Conservation (phyloP, 1,140 invertebrate species). For the Drosophila suzukii region DNA sequence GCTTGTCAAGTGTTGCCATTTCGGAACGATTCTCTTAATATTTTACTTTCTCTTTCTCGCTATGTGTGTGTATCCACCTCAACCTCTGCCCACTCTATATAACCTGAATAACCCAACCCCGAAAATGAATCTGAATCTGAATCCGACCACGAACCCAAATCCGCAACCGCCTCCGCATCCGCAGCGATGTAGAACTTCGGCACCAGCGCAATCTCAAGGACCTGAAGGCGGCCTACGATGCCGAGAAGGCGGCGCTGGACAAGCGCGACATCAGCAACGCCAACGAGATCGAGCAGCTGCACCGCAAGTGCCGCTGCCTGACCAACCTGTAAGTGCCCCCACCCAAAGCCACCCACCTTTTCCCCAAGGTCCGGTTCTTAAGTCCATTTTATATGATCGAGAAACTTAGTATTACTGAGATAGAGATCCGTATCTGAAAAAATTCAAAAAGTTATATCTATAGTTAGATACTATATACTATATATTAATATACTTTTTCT, state of each 20-base stretch:
- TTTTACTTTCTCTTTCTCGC: slow-evolving; percentile 42
- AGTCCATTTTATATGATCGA: background rate
- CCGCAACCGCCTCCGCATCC: slow-evolving; percentile 4
- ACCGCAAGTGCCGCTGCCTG: slow-evolving; percentile 85
- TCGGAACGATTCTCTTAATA: slow-evolving; percentile 26
- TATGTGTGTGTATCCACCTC: slow-evolving; percentile 50
- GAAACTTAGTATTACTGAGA: no score
- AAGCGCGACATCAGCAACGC: slow-evolving; percentile 84
- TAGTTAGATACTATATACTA: no score
- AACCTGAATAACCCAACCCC: slow-evolving; percentile 29
- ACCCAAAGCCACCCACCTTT: background rate
- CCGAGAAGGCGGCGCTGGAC: slow-evolving; percentile 79
- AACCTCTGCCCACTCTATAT: slow-evolving; percentile 31
- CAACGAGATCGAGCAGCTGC: slow-evolving; percentile 85
- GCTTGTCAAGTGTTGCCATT: slow-evolving; percentile 2
- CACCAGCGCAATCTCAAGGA: slow-evolving; percentile 83
- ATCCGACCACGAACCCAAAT: background rate
- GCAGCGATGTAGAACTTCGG: slow-evolving; percentile 79
- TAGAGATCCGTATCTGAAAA: no score
- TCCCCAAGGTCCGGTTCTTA: background rate
- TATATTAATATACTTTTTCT: no score
- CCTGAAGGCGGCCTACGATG: slow-evolving; percentile 79
- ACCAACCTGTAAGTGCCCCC: slow-evolving; percentile 85
- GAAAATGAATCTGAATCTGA: background rate
- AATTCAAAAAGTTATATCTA: no score